phyloP scores from a whole-genome alignment of 2,888 invertebrate species.

The Lasioglossum morio region DNA sequence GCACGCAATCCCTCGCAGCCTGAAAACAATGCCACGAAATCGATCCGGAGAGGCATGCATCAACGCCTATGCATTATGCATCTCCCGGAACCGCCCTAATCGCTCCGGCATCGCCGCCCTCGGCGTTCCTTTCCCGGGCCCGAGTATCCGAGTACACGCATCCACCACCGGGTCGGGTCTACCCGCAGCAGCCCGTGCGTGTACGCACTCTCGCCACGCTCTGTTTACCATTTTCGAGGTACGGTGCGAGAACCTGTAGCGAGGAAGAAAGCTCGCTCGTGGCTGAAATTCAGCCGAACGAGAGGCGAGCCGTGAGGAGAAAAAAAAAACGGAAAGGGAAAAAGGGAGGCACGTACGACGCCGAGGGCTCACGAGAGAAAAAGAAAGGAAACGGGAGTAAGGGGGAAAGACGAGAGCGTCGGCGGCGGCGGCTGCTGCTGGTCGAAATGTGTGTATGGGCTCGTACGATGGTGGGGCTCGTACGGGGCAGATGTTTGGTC shows the following conservation, averaged over 20 bases:
- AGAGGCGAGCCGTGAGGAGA: not conserved
- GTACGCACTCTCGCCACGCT: not conserved
- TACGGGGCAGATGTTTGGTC: slow-evolving; percentile 83
- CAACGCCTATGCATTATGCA: slow-evolving; percentile 53
- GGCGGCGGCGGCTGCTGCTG: not conserved
- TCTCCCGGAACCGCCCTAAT: slow-evolving; percentile 51
- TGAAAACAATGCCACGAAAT: slow-evolving; percentile 39
- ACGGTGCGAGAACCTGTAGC: not conserved
- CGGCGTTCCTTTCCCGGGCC: slow-evolving; percentile 37
- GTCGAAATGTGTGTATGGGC: slow-evolving; percentile 42
- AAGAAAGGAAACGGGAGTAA: slow-evolving; percentile 11
- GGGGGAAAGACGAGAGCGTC: slow-evolving; percentile 5
- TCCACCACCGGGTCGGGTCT: slow-evolving; percentile 2
- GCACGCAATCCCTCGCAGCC: not conserved
- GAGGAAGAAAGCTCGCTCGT: not conserved
- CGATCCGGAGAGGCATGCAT: slow-evolving; percentile 36
- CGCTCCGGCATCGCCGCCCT: slow-evolving; percentile 43
- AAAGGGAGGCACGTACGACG: not conserved
- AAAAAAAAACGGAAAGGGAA: not conserved
- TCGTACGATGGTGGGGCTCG: slow-evolving; percentile 61
- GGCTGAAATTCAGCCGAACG: slow-evolving; percentile 8
- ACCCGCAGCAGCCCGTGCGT: slow-evolving; percentile 1
- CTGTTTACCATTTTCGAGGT: slow-evolving; percentile 28
- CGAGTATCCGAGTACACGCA: slow-evolving; percentile 15
- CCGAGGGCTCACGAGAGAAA: not conserved